phyloP scores from a whole-genome alignment of 1,140 invertebrate species.

The Theocolax elegans region DNA sequence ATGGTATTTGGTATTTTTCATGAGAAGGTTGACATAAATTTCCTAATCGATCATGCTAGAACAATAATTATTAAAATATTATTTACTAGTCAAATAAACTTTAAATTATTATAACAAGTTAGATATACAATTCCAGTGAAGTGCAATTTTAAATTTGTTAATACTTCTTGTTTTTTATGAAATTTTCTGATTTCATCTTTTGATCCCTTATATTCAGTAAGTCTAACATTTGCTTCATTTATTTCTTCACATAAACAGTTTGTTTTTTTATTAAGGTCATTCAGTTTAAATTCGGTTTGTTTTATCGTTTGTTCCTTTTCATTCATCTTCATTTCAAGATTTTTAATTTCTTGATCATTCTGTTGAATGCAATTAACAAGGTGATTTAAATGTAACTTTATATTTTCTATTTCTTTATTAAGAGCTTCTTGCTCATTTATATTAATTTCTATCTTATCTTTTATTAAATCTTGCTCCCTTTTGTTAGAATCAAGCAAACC shows the following conservation, averaged over 20 bases:
- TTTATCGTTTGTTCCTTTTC: no score
- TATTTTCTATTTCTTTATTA: no score
- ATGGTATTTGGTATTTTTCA: conserved; percentile 91
- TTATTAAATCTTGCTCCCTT: conserved; percentile 91
- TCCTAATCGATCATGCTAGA: conserved; percentile 50
- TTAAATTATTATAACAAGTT: background rate
- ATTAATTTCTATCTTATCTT: conserved; percentile 84
- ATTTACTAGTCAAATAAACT: background rate
- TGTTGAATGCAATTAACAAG: no score
- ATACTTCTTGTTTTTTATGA: conserved; percentile 89
- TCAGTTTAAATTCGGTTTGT: no score
- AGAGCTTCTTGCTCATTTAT: no score
- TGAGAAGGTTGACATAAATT: conserved; percentile 97
- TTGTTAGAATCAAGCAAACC: conserved; percentile 90
- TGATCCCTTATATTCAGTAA: background rate
- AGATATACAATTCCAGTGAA: conserved; percentile 86
- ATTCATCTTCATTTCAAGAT: no score
- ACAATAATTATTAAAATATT: conserved; percentile 4
- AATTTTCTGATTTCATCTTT: background rate
- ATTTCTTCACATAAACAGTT: no score
- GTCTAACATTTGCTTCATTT: no score
- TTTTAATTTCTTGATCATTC: conserved; percentile 2
- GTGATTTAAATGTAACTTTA: no score
- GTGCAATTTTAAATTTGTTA: conserved; percentile 93
- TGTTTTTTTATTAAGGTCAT: no score